phyloP scores from a whole-genome alignment of 64 coral and sea anemone species.

The Actinia equina region DNA sequence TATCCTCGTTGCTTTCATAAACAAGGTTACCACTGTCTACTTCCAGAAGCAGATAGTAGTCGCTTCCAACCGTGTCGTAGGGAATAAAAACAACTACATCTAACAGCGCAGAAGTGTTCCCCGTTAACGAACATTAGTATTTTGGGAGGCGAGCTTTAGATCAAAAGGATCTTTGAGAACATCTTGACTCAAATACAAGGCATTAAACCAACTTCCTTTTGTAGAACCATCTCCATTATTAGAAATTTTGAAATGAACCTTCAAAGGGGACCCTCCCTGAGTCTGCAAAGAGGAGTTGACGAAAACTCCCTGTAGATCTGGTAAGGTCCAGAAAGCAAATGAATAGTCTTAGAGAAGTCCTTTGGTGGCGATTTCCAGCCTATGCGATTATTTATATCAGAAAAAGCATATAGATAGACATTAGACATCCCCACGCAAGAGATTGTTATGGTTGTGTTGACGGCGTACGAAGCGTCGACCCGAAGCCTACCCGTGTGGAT shows the following conservation, averaged over 20 bases:
- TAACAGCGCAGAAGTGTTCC: constrained; percentile 31
- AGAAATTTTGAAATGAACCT: constrained; percentile 54
- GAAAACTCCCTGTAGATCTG: constrained; percentile 60
- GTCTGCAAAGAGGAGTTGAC: constrained; percentile 26
- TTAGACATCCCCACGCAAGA: constrained; percentile 7
- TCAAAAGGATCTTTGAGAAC: constrained; percentile 78
- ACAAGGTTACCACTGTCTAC: constrained; percentile 65
- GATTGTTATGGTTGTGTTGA: constrained; percentile 27
- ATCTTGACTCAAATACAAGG: constrained; percentile 73
- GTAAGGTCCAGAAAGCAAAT: constrained; percentile 34
- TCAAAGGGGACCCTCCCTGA: constrained; percentile 64
- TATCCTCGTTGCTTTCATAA: constrained; percentile 64
- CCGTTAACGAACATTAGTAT: constrained; percentile 15
- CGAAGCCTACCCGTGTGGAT: constrained; percentile 47
- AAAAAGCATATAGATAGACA: constrained; percentile 38
- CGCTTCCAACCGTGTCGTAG: constrained; percentile 55
- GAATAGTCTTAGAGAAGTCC: neutral
- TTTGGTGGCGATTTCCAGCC: constrained; percentile 9
- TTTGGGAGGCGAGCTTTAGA: constrained; percentile 38
- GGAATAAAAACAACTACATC: constrained; percentile 52
- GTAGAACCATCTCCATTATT: constrained; percentile 43
- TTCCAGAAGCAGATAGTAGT: constrained; percentile 65
- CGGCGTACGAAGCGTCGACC: constrained; percentile 38
- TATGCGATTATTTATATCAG: constrained; percentile 50
- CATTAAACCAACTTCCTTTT: constrained; percentile 46